Conservation (phyloP, 2,888 invertebrate genomes). For the Gibbula magus region DNA sequence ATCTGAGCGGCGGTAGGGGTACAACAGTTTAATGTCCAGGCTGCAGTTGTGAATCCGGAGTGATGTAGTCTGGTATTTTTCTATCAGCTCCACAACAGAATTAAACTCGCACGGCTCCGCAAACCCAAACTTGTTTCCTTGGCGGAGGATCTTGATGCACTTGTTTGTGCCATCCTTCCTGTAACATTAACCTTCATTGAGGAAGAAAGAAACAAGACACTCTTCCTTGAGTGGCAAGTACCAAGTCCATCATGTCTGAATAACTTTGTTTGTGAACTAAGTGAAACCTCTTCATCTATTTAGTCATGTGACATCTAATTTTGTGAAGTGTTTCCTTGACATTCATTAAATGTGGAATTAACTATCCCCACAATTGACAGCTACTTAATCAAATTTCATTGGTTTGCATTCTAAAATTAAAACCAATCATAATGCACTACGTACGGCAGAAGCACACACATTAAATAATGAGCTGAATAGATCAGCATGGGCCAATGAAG, state of each 20-base stretch:
- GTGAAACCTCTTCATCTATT: too few relatives aligned
- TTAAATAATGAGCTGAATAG: too few relatives aligned
- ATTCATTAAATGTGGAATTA: neutral
- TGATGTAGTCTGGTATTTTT: conserved; percentile 89
- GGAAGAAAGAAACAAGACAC: too few relatives aligned
- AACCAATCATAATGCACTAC: too few relatives aligned
- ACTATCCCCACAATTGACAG: neutral
- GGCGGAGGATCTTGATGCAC: conserved; percentile 93
- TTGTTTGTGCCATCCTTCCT: conserved; percentile 94
- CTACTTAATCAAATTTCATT: neutral
- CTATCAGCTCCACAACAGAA: conserved; percentile 86
- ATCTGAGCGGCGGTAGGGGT: conserved; percentile 83
- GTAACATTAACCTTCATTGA: neutral
- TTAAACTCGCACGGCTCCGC: conserved; percentile 77
- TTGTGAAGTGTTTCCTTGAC: too few relatives aligned
- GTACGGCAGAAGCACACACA: too few relatives aligned
- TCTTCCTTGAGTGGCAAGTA: too few relatives aligned
- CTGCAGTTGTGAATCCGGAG: conserved; percentile 93
- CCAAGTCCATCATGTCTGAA: neutral
- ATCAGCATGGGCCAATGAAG: too few relatives aligned
- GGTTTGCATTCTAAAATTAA: neutral
- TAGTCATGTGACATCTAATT: too few relatives aligned
- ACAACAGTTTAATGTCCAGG: conserved; percentile 90
- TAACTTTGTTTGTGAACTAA: too few relatives aligned
- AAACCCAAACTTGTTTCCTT: conserved; percentile 94